Conservation (phyloP, 2,888 invertebrate genomes). For the Pocota personata region DNA sequence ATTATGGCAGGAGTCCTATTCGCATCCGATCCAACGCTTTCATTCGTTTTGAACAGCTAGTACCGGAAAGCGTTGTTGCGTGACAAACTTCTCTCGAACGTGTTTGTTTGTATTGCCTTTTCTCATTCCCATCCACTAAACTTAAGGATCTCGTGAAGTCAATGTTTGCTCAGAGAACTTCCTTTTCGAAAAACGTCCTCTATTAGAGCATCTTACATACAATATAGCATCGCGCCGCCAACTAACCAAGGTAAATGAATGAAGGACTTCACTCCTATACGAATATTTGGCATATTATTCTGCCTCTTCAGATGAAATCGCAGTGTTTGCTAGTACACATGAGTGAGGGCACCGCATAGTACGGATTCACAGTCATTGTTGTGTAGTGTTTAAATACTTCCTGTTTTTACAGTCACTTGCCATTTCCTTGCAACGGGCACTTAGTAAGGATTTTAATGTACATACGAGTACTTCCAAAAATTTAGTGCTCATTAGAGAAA, state of each 20-base stretch:
- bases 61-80: not conserved
- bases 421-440: not conserved
- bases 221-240: too few species aligned
- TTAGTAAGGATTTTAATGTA: not conserved
- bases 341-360: not conserved
- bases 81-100: conserved; percentile 22
- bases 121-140: not conserved
- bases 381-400: not conserved
- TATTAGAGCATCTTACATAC: not conserved
- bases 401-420: conserved; percentile 6
- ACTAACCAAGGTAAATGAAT: not conserved
- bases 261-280: not conserved
- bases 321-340: not conserved
- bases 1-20: not conserved
- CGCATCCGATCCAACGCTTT: not conserved
- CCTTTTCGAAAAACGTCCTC: not conserved
- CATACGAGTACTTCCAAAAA: not conserved
- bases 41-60: not conserved
- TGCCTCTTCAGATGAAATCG: not conserved
- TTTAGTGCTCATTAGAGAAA: conserved; percentile 16
- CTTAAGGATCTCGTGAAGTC: not conserved
- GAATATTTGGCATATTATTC: not conserved
- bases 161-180: not conserved
- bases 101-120: conserved; percentile 21
- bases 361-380: not conserved